phyloP scores from a whole-genome alignment of 1,140 invertebrate genomes.

The Theocolax elegans region DNA sequence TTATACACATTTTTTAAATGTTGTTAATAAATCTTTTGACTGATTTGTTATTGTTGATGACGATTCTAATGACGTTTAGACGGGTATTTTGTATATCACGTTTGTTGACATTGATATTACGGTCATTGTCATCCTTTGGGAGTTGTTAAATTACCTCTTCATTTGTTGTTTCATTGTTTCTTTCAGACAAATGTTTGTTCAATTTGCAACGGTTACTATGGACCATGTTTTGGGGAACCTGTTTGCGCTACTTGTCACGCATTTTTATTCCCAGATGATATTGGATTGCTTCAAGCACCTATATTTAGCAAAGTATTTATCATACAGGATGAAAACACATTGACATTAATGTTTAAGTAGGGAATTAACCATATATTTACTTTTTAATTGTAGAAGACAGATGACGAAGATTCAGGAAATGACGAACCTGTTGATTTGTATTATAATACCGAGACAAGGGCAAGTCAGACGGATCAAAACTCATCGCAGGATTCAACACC shows the following conservation, averaged over 20 bases:
- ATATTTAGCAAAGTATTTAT: conserved; percentile 72
- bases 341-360: conserved; percentile 24
- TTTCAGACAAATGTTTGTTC: conserved; percentile 78
- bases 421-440: conserved; percentile 87
- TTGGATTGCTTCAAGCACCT: conserved; percentile 70
- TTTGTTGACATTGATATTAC: conserved; percentile 13
- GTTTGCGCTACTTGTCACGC: conserved; percentile 93
- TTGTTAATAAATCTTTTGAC: no score
- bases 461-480: conserved; percentile 58
- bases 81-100: conserved; percentile 3
- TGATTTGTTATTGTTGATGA: no score
- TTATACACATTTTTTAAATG: no score
- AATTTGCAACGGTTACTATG: conserved; percentile 92
- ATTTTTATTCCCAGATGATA: conserved; percentile 87
- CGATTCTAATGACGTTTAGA: no score
- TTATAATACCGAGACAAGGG: conserved; percentile 64
- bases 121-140: conserved; percentile 11
- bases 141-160: no score
- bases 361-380: no score
- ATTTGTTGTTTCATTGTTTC: no score
- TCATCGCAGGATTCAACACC: conserved; percentile 51
- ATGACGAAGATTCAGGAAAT: conserved; percentile 93
- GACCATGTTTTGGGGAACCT: conserved; percentile 89
- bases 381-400: conserved; percentile 76
- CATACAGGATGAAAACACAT: conserved; percentile 35